These are phyloP conservation scores for Trileptium ribeirensis DNA, from an alignment of 2,888 invertebrate species.

Conservation along the genomic window DNA sequence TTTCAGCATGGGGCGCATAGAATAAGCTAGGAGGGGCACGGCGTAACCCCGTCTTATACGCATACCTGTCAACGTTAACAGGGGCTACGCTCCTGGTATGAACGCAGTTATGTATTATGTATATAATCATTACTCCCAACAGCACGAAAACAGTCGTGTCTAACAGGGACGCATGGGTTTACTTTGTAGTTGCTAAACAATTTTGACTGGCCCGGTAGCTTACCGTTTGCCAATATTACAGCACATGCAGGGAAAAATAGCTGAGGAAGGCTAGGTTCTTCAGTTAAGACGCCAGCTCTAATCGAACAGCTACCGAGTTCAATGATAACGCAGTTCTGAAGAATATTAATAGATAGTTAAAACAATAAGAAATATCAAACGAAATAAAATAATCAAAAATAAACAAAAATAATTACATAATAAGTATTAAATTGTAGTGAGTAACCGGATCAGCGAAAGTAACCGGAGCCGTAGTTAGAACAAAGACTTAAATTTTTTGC, in stretches of 20 bases:
- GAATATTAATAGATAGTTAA: slow-evolving; percentile 33
- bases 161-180: background rate
- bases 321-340: slow-evolving; percentile 57
- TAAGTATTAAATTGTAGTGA: too few relatives aligned
- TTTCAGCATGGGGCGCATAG: too few relatives aligned
- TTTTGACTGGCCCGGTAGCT: too few relatives aligned
- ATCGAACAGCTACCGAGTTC: slow-evolving; percentile 60
- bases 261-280: slow-evolving; percentile 56
- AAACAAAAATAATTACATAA: too few relatives aligned
- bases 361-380: too few relatives aligned
- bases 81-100: too few relatives aligned
- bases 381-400: too few relatives aligned
- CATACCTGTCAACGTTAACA: too few relatives aligned
- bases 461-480: too few relatives aligned
- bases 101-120: background rate
- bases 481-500: too few relatives aligned
- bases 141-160: background rate
- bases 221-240: slow-evolving; percentile 37
- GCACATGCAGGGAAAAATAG: slow-evolving; percentile 58
- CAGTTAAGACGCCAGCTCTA: slow-evolving; percentile 57
- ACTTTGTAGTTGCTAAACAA: slow-evolving; percentile 40
- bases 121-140: too few relatives aligned
- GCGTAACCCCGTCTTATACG: background rate
- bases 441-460: too few relatives aligned
- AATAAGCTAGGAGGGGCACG: background rate